A percentile compares a stretch with the other conserved stretches of the same genome.
Conservation (phyloP, 1,140 invertebrate genomes). For the Coptotermes formosanus region DNA sequence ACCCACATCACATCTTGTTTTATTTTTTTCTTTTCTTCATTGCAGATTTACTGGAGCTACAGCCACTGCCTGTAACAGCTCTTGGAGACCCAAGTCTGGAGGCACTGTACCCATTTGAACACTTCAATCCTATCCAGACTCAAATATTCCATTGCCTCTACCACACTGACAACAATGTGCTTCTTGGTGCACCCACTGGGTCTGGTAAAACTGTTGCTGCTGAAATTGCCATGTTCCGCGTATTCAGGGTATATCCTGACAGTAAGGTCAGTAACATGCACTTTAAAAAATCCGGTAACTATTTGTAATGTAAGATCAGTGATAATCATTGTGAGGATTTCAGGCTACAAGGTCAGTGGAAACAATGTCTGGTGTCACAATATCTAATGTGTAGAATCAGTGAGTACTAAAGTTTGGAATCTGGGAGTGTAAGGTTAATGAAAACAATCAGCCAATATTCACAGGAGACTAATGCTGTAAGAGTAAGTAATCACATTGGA, state of each 20-base stretch:
- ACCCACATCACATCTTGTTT: too few relatives aligned
- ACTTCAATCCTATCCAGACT: conserved; percentile 99
- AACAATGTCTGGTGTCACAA: too few relatives aligned
- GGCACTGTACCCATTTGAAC: conserved; percentile 84
- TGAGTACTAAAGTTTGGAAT: too few relatives aligned
- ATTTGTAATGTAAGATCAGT: too few relatives aligned
- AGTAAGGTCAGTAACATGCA: conserved; percentile 66
- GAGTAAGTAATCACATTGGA: too few relatives aligned
- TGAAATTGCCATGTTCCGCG: conserved; percentile 94
- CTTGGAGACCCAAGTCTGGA: conserved; percentile 77
- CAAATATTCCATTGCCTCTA: conserved; percentile 97
- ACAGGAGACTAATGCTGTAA: too few relatives aligned
- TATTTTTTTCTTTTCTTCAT: conserved; percentile 34
- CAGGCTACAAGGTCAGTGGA: too few relatives aligned
- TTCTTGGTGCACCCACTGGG: conserved; percentile 96
- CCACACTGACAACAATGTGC: conserved; percentile 90
- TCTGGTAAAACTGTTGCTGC: conserved; percentile 99
- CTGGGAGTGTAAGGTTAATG: too few relatives aligned
- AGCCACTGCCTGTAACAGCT: conserved; percentile 83
- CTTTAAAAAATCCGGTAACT: too few relatives aligned
- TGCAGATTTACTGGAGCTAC: conserved; percentile 83
- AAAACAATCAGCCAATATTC: too few relatives aligned
- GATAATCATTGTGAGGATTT: too few relatives aligned
- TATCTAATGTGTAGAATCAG: too few relatives aligned
- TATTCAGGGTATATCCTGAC: conserved; percentile 80